These are phyloP conservation scores for Rhamnusium bicolor DNA, from an alignment of 2,888 invertebrate genomes.

Conservation along the genomic window DNA sequence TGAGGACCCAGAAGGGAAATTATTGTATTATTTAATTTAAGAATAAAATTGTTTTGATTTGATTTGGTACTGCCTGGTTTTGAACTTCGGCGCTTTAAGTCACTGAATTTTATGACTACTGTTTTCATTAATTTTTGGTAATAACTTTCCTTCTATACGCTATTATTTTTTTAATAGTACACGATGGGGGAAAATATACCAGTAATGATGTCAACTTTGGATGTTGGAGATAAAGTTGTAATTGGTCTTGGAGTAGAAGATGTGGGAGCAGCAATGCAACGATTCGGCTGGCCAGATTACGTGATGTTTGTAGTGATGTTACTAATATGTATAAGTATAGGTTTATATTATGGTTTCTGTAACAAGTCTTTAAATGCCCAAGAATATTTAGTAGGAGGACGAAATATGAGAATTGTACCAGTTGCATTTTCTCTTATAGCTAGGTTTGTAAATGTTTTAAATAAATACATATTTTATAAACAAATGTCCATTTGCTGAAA, in stretches of 20 bases:
- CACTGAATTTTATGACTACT: too few relatives aligned
- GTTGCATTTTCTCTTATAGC: constrained; percentile 90
- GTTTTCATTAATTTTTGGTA: too few relatives aligned
- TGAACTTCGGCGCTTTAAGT: too few relatives aligned
- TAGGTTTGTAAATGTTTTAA: constrained; percentile 73
- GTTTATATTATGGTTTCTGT: constrained; percentile 83
- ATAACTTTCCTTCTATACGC: too few relatives aligned
- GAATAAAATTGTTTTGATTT: too few relatives aligned
- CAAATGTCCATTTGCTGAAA: too few relatives aligned
- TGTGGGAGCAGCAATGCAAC: constrained; percentile 64
- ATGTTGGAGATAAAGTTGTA: constrained; percentile 57
- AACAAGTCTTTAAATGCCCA: constrained; percentile 77
- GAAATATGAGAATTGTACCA: constrained; percentile 87
- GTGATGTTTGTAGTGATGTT: constrained; percentile 85
- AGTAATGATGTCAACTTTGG: constrained; percentile 45
- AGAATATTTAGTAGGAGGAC: constrained; percentile 86
- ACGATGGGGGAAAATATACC: constrained; percentile 43
- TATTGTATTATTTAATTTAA: too few relatives aligned
- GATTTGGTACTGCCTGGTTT: too few relatives aligned
- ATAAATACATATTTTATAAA: too few relatives aligned
- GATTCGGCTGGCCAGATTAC: constrained; percentile 81
- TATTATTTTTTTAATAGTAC: background rate
- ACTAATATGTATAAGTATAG: constrained; percentile 83
- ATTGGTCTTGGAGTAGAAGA: constrained; percentile 61
- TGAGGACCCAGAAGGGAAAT: too few relatives aligned